Evolutionary conservation across 2,888 invertebrate genomes (phyloP).

Genomic region (Rhagophthalmus giganteus): DNA sequence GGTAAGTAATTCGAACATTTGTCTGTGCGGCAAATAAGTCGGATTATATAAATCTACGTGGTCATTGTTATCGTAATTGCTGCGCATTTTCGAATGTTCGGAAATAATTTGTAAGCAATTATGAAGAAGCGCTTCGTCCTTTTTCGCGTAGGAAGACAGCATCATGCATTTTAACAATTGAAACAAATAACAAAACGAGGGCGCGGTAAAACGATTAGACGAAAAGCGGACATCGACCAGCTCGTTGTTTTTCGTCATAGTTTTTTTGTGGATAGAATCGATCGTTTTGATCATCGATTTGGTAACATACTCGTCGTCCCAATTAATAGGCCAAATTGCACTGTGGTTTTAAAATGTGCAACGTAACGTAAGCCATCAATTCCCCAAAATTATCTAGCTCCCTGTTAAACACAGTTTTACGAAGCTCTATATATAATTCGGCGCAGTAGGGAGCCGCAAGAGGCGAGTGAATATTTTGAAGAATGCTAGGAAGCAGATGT

Average conservation of each 20-base stretch:
- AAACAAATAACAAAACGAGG: conserved; percentile 83
- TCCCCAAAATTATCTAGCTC: conserved; percentile 58
- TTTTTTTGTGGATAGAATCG: conserved; percentile 59
- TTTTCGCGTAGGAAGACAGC: conserved; percentile 54
- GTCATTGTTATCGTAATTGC: conserved; percentile 34
- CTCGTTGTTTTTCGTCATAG: conserved; percentile 50
- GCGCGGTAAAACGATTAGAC: conserved; percentile 62
- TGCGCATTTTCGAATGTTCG: conserved; percentile 71
- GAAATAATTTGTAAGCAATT: conserved; percentile 68
- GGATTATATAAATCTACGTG: conserved; percentile 67
- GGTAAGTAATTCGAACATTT: conserved; percentile 79
- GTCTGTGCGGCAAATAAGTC: conserved; percentile 75
- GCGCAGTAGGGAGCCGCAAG: conserved; percentile 72
- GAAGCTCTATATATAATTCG: conserved; percentile 64
- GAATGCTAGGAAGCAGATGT: conserved; percentile 60
- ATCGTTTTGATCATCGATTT: conserved; percentile 67
- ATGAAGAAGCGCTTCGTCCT: conserved; percentile 61
- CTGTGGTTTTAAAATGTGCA: conserved; percentile 76
- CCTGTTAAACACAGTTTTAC: conserved; percentile 60
- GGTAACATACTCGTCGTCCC: conserved; percentile 72
- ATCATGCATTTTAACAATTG: conserved; percentile 71
- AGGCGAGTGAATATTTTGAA: conserved; percentile 73
- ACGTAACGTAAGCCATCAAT: conserved; percentile 70
- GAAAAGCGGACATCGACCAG: conserved; percentile 34
- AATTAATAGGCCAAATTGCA: conserved; percentile 77